Evolutionary conservation across 2,888 invertebrate species (phyloP).

Genomic region (Galerucella pusilla): DNA sequence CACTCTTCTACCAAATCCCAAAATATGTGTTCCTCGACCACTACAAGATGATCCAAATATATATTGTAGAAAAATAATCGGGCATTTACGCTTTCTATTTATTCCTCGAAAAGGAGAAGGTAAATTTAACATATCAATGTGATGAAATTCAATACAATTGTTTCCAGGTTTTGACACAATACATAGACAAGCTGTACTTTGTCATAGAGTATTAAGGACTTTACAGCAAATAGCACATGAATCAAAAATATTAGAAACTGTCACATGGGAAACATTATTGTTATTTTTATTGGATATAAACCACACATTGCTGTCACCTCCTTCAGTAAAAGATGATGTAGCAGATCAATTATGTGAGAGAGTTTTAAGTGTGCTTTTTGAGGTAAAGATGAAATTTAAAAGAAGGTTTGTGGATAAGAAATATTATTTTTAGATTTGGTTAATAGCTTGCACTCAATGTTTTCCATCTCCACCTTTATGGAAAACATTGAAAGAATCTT

Average conservation of each 20-base stretch:
- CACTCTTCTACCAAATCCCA: conserved; percentile 84
- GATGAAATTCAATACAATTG: background rate
- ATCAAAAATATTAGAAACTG: conserved; percentile 79
- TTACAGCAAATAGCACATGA: conserved; percentile 84
- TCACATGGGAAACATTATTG: conserved; percentile 92
- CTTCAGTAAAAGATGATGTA: conserved; percentile 94
- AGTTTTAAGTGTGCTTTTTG: conserved; percentile 92
- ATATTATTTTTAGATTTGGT: conserved; percentile 69
- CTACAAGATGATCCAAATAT: conserved; percentile 89
- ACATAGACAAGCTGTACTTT: conserved; percentile 92
- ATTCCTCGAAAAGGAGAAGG: conserved; percentile 94
- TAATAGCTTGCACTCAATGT: conserved; percentile 79
- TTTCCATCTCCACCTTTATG: conserved; percentile 96
- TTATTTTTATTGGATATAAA: conserved; percentile 91
- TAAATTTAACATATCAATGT: conserved; percentile 60
- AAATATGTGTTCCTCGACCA: conserved; percentile 89
- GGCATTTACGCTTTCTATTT: conserved; percentile 94
- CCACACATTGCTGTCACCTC: conserved; percentile 90
- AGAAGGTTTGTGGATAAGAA: conserved; percentile 1
- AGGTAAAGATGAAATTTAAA: conserved; percentile 68
- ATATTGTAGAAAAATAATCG: conserved; percentile 90
- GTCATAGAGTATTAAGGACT: conserved; percentile 89
- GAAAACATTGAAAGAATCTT: conserved; percentile 94
- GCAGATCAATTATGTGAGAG: conserved; percentile 92
- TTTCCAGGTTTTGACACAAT: conserved; percentile 84